These are phyloP conservation scores for Apantesis nais DNA, from an alignment of 2,888 invertebrate genomes.

Conservation along the genomic window DNA sequence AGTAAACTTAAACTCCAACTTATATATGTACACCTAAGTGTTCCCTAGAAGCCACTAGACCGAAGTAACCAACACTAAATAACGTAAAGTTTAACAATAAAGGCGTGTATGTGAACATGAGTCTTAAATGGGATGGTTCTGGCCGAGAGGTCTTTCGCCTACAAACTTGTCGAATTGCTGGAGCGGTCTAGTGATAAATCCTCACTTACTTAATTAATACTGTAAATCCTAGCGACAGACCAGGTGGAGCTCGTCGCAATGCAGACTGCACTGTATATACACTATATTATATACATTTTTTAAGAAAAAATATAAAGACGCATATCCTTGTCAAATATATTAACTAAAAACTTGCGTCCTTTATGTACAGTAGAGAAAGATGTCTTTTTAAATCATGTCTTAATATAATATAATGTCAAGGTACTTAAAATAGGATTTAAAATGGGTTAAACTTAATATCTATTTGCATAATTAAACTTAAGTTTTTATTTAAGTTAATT, in stretches of 20 bases:
- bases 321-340: constrained; percentile 18
- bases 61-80: constrained; percentile 21
- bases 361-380: neutral
- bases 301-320: constrained; percentile 35
- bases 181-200: constrained; percentile 51
- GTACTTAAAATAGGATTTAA: too few species aligned
- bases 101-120: constrained; percentile 32
- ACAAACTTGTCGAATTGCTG: constrained; percentile 54
- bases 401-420: neutral
- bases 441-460: too few species aligned
- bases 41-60: constrained; percentile 22
- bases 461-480: too few species aligned
- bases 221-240: constrained; percentile 53
- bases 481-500: too few species aligned
- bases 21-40: constrained; percentile 11
- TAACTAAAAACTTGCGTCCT: neutral
- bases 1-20: constrained; percentile 13
- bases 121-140: constrained; percentile 39
- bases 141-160: constrained; percentile 37
- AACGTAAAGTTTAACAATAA: constrained; percentile 46
- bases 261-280: constrained; percentile 37
- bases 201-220: constrained; percentile 58
- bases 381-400: neutral
- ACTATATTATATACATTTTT: neutral
- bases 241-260: constrained; percentile 55